These are phyloP conservation scores for Mallotus villosus DNA, from an alignment of 2,797 vertebrate genomes.

Conservation along the genomic window DNA sequence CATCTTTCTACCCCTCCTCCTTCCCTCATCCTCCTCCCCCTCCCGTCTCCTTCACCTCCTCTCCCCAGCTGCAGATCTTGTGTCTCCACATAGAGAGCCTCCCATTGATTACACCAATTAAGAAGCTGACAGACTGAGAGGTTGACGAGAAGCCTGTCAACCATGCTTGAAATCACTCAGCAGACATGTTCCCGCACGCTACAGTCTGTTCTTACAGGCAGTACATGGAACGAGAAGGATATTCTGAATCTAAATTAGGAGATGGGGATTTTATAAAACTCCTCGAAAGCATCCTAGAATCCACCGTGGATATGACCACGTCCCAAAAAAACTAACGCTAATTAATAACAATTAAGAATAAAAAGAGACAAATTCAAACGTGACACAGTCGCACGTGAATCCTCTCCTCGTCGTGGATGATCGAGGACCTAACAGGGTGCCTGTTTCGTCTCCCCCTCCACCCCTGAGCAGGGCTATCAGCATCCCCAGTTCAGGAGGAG, in stretches of 20 bases:
- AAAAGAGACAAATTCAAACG: too few relatives aligned
- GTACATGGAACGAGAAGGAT: constrained; percentile 37
- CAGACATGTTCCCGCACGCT: constrained; percentile 20
- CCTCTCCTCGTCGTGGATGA: too few relatives aligned
- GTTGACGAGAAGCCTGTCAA: constrained; percentile 37
- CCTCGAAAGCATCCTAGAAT: too few relatives aligned
- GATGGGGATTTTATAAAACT: too few relatives aligned
- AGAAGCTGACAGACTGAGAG: constrained; percentile 39
- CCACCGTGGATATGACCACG: too few relatives aligned
- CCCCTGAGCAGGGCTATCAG: too few relatives aligned
- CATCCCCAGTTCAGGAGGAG: neutral
- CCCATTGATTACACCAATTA: constrained; percentile 64
- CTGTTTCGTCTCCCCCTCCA: too few relatives aligned
- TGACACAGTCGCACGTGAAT: too few relatives aligned
- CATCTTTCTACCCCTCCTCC: too few relatives aligned
- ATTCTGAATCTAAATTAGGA: neutral
- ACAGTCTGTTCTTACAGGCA: constrained; percentile 12
- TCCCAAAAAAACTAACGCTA: too few relatives aligned
- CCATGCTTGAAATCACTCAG: constrained; percentile 48
- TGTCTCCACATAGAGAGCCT: constrained; percentile 21
- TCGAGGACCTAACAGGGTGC: too few relatives aligned
- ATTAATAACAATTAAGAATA: too few relatives aligned
- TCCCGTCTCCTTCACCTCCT: neutral
- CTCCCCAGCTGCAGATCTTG: constrained; percentile 39
- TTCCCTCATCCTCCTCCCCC: neutral